Conservation (phyloP, 2,888 invertebrate species). For the Meiosimyza platycephala region DNA sequence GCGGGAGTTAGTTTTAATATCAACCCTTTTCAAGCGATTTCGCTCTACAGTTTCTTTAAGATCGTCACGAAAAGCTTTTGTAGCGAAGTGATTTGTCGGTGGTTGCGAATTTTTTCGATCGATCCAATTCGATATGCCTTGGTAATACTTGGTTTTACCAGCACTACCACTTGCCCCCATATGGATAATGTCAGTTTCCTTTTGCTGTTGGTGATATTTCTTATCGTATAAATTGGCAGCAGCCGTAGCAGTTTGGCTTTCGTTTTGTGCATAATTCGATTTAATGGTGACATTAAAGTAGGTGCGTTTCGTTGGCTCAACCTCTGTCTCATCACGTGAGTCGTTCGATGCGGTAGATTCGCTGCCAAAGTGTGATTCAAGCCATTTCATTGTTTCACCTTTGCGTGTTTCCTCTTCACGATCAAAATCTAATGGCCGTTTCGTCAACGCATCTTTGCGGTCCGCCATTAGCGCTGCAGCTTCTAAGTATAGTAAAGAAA, state of each 20-base stretch:
- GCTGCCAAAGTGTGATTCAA: slow-evolving; percentile 90
- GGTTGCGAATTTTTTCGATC: slow-evolving; percentile 69
- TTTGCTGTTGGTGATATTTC: slow-evolving; percentile 52
- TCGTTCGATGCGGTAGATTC: slow-evolving; percentile 82
- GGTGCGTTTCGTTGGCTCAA: slow-evolving; percentile 75
- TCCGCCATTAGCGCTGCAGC: slow-evolving; percentile 69
- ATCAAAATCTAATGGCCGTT: slow-evolving; percentile 85
- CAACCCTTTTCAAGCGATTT: slow-evolving; percentile 59
- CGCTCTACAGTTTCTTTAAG: slow-evolving; percentile 65
- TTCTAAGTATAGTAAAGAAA: slow-evolving; percentile 50
- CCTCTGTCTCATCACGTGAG: slow-evolving; percentile 67
- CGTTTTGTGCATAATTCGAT: slow-evolving; percentile 65
- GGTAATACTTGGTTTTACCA: slow-evolving; percentile 70
- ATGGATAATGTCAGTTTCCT: slow-evolving; percentile 55
- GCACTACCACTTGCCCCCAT: slow-evolving; percentile 42
- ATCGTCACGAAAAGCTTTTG: slow-evolving; percentile 66
- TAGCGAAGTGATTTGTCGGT: slow-evolving; percentile 61
- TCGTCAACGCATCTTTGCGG: slow-evolving; percentile 84
- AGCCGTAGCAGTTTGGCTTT: slow-evolving; percentile 33
- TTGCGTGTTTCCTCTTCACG: slow-evolving; percentile 90
- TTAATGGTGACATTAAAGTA: slow-evolving; percentile 85
- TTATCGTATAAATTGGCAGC: slow-evolving; percentile 44
- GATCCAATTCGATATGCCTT: slow-evolving; percentile 85
- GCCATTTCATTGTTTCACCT: slow-evolving; percentile 90
- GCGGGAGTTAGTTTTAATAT: slow-evolving; percentile 47